These are phyloP conservation scores for Lutraria rhynchaena DNA, from an alignment of 1,140 invertebrate species.

Conservation along the genomic window DNA sequence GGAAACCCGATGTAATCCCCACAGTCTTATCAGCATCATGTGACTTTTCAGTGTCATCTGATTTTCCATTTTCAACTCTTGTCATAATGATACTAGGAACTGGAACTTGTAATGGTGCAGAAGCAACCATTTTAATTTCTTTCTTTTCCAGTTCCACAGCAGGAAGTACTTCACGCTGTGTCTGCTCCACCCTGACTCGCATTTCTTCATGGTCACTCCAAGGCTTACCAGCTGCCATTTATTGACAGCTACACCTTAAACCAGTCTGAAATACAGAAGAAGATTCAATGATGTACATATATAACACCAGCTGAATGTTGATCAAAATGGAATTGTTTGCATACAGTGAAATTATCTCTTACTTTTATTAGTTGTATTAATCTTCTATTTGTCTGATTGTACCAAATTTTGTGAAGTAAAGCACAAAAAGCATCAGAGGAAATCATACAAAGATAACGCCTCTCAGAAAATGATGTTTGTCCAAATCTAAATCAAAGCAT, in stretches of 20 bases:
- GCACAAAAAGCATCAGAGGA: no score
- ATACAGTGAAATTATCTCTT: no score
- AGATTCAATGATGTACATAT: no score
- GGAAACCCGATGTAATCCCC: conserved; percentile 59
- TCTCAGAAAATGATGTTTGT: no score
- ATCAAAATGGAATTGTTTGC: no score
- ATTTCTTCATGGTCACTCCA: conserved; percentile 66
- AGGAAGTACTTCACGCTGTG: conserved; percentile 66
- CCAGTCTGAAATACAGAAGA: conserved; percentile 51
- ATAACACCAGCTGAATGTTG: no score
- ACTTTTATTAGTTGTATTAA: no score
- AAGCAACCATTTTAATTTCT: conserved; percentile 71
- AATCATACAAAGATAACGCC: no score
- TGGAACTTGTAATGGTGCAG: conserved; percentile 40
- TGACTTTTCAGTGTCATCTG: conserved; percentile 44
- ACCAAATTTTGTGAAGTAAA: no score
- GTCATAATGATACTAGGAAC: conserved; percentile 61
- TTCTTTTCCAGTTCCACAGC: conserved; percentile 72
- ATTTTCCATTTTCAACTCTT: conserved; percentile 42
- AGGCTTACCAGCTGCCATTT: conserved; percentile 69
- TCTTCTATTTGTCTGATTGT: no score
- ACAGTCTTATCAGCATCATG: conserved; percentile 66
- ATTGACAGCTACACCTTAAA: conserved; percentile 59
- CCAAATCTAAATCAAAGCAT: no score
- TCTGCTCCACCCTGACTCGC: conserved; percentile 66